These are phyloP conservation scores for Circaetus cinerascens DNA, from an alignment of 2,113 vertebrate species.

Conservation along the genomic window DNA sequence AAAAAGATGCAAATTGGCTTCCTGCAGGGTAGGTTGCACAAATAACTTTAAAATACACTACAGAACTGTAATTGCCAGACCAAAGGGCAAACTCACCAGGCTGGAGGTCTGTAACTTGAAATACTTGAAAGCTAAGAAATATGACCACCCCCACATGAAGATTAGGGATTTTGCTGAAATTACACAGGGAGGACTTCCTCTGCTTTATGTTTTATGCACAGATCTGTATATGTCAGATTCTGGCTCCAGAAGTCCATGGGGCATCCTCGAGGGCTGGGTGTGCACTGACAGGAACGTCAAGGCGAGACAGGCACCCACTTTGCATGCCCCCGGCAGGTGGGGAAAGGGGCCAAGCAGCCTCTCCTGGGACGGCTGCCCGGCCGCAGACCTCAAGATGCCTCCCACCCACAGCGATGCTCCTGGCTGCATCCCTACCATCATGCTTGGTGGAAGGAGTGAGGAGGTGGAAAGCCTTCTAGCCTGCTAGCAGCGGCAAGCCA, in stretches of 20 bases:
- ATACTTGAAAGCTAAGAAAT: background rate
- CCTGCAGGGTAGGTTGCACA: background rate
- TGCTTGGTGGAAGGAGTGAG: background rate
- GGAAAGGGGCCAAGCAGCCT: background rate
- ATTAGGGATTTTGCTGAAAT: background rate
- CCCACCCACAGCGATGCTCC: accelerated
- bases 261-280: accelerated
- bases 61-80: background rate
- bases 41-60: background rate
- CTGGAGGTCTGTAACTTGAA: background rate
- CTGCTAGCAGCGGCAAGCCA: background rate
- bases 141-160: background rate
- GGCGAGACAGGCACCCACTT: background rate
- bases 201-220: background rate
- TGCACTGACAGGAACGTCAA: accelerated
- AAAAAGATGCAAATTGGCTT: slow-evolving; percentile 2
- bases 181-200: background rate
- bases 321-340: background rate
- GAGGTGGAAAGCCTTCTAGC: background rate
- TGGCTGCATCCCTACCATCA: background rate
- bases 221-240: background rate
- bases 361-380: background rate
- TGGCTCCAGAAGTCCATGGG: accelerated
- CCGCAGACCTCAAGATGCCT: background rate
- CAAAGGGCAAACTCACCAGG: background rate